A percentile compares a stretch with the other conserved stretches of the same genome.
Conservation (phyloP, 2,113 vertebrate genomes). For the Miniopterus natalensis region DNA sequence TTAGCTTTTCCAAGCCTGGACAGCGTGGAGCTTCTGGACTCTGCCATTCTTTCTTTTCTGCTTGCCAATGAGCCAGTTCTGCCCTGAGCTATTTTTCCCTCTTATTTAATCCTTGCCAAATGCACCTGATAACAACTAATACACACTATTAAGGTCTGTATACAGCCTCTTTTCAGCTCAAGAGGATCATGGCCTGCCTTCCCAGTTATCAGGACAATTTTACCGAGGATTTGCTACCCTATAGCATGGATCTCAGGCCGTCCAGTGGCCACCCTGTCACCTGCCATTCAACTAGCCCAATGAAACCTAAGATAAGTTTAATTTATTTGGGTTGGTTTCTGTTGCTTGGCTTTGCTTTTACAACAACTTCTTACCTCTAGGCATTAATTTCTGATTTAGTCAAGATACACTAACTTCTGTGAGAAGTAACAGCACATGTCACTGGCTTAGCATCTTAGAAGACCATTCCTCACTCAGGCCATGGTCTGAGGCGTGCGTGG, state of each 20-base stretch:
- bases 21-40: not conserved
- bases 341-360: not conserved
- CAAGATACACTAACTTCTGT: not conserved
- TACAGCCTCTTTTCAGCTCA: not conserved
- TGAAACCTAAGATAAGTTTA: not conserved
- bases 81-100: not conserved
- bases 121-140: not conserved
- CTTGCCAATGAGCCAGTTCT: conserved; percentile 12
- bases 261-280: not conserved
- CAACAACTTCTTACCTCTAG: not conserved
- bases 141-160: not conserved
- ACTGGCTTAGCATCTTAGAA: accelerated
- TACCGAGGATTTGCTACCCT: not conserved
- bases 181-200: not conserved
- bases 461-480: accelerated
- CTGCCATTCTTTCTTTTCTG: conserved; percentile 2
- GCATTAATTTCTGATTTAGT: not conserved
- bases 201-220: not conserved
- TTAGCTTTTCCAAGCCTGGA: not conserved
- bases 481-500: not conserved
- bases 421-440: not conserved
- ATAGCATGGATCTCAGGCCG: not conserved
- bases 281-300: not conserved
- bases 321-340: not conserved
- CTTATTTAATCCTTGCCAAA: conserved; percentile 34